phyloP scores from a whole-genome alignment of 2,797 vertebrate genomes.

The Semaprochilodus insignis region DNA sequence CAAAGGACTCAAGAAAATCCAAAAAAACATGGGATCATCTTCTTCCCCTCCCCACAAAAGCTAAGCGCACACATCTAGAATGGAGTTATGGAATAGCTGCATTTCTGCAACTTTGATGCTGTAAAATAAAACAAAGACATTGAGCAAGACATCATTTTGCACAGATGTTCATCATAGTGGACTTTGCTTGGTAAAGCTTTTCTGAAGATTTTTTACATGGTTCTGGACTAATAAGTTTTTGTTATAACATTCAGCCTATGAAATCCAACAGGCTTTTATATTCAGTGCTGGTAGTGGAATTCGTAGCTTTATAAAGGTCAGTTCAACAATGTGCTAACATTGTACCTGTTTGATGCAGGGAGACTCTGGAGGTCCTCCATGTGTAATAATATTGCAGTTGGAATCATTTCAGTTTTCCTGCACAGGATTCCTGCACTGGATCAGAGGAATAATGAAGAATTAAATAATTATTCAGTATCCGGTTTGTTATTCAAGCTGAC shows the following conservation, averaged over 20 bases:
- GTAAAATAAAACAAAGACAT: neutral
- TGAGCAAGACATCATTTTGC: neutral
- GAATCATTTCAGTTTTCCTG: neutral
- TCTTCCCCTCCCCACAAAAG: too few relatives aligned
- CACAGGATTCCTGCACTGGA: slow-evolving; percentile 2
- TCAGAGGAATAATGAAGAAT: neutral
- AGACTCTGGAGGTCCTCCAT: neutral
- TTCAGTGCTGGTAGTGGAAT: too few relatives aligned
- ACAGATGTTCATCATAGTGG: neutral
- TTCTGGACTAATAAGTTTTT: too few relatives aligned
- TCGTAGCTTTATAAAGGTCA: too few relatives aligned
- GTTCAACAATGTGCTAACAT: neutral
- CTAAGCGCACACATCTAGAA: too few relatives aligned
- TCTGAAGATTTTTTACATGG: neutral
- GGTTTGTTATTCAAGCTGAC: neutral
- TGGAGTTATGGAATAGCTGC: too few relatives aligned
- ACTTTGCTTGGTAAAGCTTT: neutral
- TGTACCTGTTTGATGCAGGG: neutral
- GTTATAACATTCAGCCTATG: too few relatives aligned
- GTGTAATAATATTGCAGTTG: neutral
- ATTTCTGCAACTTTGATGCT: too few relatives aligned
- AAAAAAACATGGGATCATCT: too few relatives aligned
- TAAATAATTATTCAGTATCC: too few relatives aligned
- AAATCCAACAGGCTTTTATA: too few relatives aligned
- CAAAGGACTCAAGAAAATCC: too few relatives aligned